A percentile compares a stretch with the other conserved stretches of the same genome.
Conservation (phyloP, 2,113 vertebrate genomes). For the Rhipidura dahli region DNA sequence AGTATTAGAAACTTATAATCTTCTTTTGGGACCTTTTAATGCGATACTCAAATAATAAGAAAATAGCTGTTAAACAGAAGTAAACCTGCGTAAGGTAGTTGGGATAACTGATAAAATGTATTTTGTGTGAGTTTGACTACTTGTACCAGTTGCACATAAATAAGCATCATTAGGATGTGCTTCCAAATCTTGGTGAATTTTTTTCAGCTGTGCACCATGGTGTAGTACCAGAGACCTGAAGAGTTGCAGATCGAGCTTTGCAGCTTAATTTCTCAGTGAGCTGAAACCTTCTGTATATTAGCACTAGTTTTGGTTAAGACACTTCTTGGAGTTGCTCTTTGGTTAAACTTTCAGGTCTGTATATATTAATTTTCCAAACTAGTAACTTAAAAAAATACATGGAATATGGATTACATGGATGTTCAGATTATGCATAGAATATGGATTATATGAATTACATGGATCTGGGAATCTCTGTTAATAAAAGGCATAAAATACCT, state of each 20-base stretch:
- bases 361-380: neutral
- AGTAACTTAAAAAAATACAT: neutral
- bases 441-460: neutral
- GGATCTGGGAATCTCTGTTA: neutral
- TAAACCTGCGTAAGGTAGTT: neutral
- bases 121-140: neutral
- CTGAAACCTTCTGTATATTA: neutral
- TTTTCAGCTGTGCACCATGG: neutral
- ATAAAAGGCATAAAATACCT: neutral
- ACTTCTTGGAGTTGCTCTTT: neutral
- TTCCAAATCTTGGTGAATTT: neutral
- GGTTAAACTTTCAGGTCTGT: neutral
- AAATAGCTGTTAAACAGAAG: neutral
- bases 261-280: neutral
- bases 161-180: neutral
- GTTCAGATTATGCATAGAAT: neutral
- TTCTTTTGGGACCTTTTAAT: neutral
- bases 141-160: neutral
- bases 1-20: neutral
- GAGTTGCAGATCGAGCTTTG: neutral
- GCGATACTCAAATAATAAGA: neutral
- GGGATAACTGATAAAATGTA: neutral
- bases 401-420: neutral
- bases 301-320: neutral
- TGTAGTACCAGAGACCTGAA: neutral